Base-by-base conservation (phyloP, 2,888 invertebrate species). In the Acleris literana region DNA sequence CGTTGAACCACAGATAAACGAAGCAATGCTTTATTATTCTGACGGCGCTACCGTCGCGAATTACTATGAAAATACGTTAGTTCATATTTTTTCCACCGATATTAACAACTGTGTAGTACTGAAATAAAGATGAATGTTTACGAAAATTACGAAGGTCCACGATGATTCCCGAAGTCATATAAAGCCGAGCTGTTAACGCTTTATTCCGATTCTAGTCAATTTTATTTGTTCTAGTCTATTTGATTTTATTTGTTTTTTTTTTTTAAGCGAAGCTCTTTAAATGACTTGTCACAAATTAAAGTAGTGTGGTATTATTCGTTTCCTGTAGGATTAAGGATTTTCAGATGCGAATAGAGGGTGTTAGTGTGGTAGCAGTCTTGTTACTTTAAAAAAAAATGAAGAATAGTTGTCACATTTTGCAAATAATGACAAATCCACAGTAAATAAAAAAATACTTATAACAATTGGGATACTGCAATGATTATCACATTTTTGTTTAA, bases 201-300 rank as follows among this genome's bases (percentile, higher is more conserved):
- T 83, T 81, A 81, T 75, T 75, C 69, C 75, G 74, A 73, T 67
- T 84, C 85, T 88, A 87, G 88, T 87, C 86, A 82, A 76, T 75
- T 71, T 74, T 63, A 68, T 62, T 55, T 55, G 64, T 54, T 63
- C 64, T 25, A 16, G 20, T 52, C 22, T 52, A 57, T 46, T 57
- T 55, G 2, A 43, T 68, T 72, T 49, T 70, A 16, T 25, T 29
- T 17, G 25, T 54, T 39, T 17, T 17, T 54, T 55, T 55, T 39
- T 43, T 43, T 22, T 1, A 39, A 53, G 33, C 17, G 5, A 54
- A 39, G 11, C 9, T 3, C 39, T 1, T 4, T n/a, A 33, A 20
- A 16, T 7, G 46, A 5, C 20, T 55, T 55, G n/a, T 43, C 43
- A 55, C 16, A 3, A 22, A 4, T n/a, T 5, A 39, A 39, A 5